Evolutionary conservation across 2,113 vertebrate genomes (phyloP).

Genomic region (Azemiops feae): DNA sequence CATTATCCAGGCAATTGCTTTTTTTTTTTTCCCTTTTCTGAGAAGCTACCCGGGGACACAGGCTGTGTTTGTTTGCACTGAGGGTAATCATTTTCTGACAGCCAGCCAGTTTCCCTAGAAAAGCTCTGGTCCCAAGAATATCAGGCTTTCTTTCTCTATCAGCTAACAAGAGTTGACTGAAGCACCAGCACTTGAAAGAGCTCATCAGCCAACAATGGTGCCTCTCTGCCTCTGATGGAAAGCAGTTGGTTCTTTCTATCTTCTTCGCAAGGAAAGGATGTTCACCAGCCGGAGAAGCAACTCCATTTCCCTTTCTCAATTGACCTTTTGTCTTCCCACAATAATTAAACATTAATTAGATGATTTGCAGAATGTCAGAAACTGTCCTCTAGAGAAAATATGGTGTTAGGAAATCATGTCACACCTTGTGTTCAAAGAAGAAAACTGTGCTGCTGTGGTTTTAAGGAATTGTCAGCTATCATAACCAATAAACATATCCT

Average conservation of each 20-base stretch:
- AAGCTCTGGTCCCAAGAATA: background rate
- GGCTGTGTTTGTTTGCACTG: background rate
- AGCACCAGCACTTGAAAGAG: background rate
- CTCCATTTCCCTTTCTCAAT: slow-evolving; percentile 36
- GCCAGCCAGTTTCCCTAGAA: slow-evolving; percentile 12
- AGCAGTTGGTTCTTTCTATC: slow-evolving; percentile 23
- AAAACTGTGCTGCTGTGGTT: background rate
- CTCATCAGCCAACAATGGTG: slow-evolving; percentile 27
- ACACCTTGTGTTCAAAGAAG: background rate
- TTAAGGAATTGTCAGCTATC: slow-evolving; percentile 9
- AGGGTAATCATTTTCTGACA: background rate
- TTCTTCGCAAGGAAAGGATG: background rate
- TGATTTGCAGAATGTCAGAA: slow-evolving; percentile 38
- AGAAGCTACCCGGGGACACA: background rate
- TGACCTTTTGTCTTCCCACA: slow-evolving; percentile 36
- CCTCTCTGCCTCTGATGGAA: slow-evolving; percentile 21
- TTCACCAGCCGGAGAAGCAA: slow-evolving; percentile 30
- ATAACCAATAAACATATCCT: background rate
- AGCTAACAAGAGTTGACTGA: slow-evolving; percentile 47
- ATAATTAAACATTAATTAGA: slow-evolving; percentile 62
- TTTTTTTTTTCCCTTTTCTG: background rate
- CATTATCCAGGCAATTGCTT: background rate
- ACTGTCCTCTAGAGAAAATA: slow-evolving; percentile 29
- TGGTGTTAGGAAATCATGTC: background rate
- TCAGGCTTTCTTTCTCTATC: background rate